Percentiles rank a stretch among this genome's conserved stretches.
Evolutionary conservation across 2,113 vertebrate species (phyloP).

Genomic region (Actinemys pallida): DNA sequence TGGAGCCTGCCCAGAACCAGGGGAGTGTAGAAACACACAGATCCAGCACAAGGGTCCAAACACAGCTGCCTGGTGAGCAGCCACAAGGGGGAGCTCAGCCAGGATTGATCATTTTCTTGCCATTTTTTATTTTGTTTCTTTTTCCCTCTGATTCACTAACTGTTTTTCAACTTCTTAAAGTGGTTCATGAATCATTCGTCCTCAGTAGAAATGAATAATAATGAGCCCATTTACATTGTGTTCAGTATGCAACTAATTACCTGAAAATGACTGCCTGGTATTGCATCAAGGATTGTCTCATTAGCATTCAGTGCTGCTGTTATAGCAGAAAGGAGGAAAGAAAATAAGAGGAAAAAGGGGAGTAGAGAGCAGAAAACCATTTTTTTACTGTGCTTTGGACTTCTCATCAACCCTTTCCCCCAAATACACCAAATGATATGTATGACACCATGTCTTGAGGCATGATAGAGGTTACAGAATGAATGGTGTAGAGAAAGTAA

Average conservation of each 20-base stretch:
- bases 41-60: not conserved
- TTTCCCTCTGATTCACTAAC: conserved; percentile 32
- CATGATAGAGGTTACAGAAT: not conserved
- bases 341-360: not conserved
- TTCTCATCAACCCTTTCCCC: not conserved
- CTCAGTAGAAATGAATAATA: conserved; percentile 50
- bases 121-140: not conserved
- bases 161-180: conserved; percentile 29
- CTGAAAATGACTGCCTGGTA: conserved; percentile 18
- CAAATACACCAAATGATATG: not conserved
- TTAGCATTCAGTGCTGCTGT: conserved; percentile 21
- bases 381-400: not conserved
- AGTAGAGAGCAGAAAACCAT: not conserved
- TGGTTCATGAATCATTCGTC: conserved; percentile 38
- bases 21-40: not conserved
- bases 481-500: not conserved
- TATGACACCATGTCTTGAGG: not conserved
- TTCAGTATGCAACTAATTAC: conserved; percentile 41
- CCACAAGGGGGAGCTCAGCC: not conserved
- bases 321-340: not conserved
- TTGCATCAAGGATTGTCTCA: not conserved
- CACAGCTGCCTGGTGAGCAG: not conserved
- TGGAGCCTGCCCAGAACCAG: not conserved
- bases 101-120: not conserved
- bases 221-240: conserved; percentile 30